Evolutionary conservation across 2,113 vertebrate species (phyloP), one percentile per base, ranked within the genome.

Genomic region (Cryptoleucopteryx plumbea): DNA sequence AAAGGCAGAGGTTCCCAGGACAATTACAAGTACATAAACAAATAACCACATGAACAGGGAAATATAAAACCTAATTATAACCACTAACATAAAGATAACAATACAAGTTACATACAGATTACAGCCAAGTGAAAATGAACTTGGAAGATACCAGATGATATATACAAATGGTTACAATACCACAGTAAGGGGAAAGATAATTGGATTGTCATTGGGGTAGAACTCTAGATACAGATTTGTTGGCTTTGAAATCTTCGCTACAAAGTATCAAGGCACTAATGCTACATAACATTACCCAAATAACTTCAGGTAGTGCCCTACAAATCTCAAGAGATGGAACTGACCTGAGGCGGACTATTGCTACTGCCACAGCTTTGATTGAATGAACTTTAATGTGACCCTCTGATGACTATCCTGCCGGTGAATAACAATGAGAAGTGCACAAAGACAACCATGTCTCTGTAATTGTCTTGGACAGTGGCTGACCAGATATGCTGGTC

Each of bases 361-460:
- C 95, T 97, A 95, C 91, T 96, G 97, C 94, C 87, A 81, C 9
- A 77, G 96, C 88, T 97, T 96, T 98, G 98, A 98, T 97, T 96
- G 98, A 96, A 98, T 98, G 98, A 98, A 97, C 96, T 98, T 94
- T 95, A 93, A 82, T 73, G 94, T 97, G 96, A 97, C 96, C 95
- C 92, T 94, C 84, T n/a, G 88, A 85, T 91, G 96, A 92, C 11
- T 70, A 93, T 90, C 89, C 97, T 97, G 95, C 73, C 7, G 8
- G 75, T 86, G 97, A 96, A 97, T 97, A 98, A 96, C 92, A 97
- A 96, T 93, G 95, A 96, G 94, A 85, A 82, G n/a, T 48, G 73
- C 88, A 96, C 70, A 94, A 92, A 93, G 94, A 93, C 71, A 96
- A 50, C 63, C 88, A 31, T 47, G 72, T 90, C 56, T 79, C 70